These are phyloP conservation scores for Trachelus iudaicus DNA, from an alignment of 2,888 invertebrate genomes.

Conservation along the genomic window DNA sequence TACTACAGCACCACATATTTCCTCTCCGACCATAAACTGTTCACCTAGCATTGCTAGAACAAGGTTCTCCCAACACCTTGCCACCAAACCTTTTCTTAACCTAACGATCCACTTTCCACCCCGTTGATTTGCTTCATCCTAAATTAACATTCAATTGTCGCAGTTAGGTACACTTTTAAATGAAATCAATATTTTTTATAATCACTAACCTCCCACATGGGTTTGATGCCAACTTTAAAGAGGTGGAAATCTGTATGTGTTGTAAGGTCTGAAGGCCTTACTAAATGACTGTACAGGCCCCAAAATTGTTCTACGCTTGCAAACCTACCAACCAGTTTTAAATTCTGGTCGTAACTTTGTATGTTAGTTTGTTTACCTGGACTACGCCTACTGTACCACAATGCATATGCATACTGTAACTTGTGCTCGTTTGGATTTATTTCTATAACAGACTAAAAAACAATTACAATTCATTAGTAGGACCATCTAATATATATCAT, in stretches of 20 bases:
- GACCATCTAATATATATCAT: neutral
- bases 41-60: slow-evolving; percentile 98
- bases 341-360: slow-evolving; percentile 78
- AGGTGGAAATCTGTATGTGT: slow-evolving; percentile 95
- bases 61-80: slow-evolving; percentile 98
- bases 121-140: slow-evolving; percentile 92
- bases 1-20: slow-evolving; percentile 97
- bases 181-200: neutral
- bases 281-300: slow-evolving; percentile 92
- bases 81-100: slow-evolving; percentile 92
- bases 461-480: slow-evolving; percentile 57
- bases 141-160: neutral
- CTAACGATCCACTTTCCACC: slow-evolving; percentile 99
- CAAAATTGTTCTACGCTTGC: slow-evolving; percentile 98
- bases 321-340: slow-evolving; percentile 89
- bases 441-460: slow-evolving; percentile 72
- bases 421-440: slow-evolving; percentile 90
- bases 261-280: slow-evolving; percentile 88
- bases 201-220: slow-evolving; percentile 92
- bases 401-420: slow-evolving; percentile 91
- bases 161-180: neutral
- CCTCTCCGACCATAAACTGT: slow-evolving; percentile 98
- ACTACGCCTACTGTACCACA: slow-evolving; percentile 83
- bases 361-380: slow-evolving; percentile 71
- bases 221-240: slow-evolving; percentile 97